These are phyloP conservation scores for Siniperca chuatsi DNA, from an alignment of 2,113 vertebrate genomes.

Conservation along the genomic window DNA sequence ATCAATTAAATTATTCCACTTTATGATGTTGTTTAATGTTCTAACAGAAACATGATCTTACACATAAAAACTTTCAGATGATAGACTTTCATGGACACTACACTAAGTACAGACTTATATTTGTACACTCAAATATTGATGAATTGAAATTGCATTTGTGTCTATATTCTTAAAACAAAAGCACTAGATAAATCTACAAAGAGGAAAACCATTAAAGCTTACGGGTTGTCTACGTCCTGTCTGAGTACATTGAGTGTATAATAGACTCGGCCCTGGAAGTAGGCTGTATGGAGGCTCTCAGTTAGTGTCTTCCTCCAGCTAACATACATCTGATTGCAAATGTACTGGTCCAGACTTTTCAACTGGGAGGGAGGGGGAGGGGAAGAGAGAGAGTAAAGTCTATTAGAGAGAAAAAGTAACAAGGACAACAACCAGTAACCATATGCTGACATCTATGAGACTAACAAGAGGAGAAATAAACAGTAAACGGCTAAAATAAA, in stretches of 20 bases:
- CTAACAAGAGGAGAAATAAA: not conserved
- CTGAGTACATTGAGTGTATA: slow-evolving; percentile 92
- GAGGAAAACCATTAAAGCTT: slow-evolving; percentile 61
- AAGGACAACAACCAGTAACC: not conserved
- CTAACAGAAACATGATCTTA: not conserved
- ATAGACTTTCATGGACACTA: not conserved
- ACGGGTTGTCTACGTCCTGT: slow-evolving; percentile 96
- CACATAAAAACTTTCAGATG: not conserved
- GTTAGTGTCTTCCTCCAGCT: slow-evolving; percentile 94
- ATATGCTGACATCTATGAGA: not conserved
- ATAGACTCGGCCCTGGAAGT: slow-evolving; percentile 93
- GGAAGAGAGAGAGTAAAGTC: not conserved
- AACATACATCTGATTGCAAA: slow-evolving; percentile 92
- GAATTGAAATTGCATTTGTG: not conserved
- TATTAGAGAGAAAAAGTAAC: not conserved
- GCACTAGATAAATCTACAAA: not conserved
- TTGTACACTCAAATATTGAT: not conserved
- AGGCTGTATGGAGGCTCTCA: slow-evolving; percentile 90
- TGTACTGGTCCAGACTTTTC: slow-evolving; percentile 95
- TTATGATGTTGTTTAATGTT: not conserved
- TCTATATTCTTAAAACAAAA: not conserved
- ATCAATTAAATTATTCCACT: not conserved
- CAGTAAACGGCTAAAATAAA: not conserved
- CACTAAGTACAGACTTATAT: not conserved
- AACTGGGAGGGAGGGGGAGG: slow-evolving; percentile 81